Percentiles rank a stretch among this genome's conserved stretches.
phyloP scores from a whole-genome alignment of 2,797 vertebrate genomes.

The Poecilia gillii region DNA sequence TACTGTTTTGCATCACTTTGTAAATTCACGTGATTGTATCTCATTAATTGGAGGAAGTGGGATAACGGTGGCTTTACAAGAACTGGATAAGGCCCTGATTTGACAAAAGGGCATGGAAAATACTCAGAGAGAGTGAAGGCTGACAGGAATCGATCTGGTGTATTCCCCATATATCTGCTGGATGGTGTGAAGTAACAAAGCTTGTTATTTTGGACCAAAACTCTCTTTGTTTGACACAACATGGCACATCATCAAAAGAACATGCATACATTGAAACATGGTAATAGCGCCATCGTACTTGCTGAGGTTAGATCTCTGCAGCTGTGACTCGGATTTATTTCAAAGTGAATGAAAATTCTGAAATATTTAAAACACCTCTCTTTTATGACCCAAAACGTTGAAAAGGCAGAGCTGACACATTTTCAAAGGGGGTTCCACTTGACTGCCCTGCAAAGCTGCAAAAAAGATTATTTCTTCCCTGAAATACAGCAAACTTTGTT shows the following conservation, averaged over 20 bases:
- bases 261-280: background rate
- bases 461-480: constrained; percentile 6
- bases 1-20: background rate
- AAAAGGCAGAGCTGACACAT: background rate
- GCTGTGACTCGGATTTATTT: background rate
- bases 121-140: background rate
- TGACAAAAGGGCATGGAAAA: background rate
- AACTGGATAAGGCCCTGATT: no score
- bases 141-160: background rate
- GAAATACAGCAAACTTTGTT: constrained; percentile 12
- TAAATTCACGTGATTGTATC: background rate
- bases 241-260: background rate
- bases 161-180: background rate
- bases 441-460: constrained; percentile 21
- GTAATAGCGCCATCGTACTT: background rate
- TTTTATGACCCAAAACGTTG: background rate
- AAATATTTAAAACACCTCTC: background rate
- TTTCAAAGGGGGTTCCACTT: constrained; percentile 8
- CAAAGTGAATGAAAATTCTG: background rate
- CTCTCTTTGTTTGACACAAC: background rate
- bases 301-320: background rate
- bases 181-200: background rate
- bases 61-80: background rate
- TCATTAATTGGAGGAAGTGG: background rate
- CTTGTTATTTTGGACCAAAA: background rate